These are phyloP conservation scores for Triplophysa tibetana DNA, from an alignment of 2,113 vertebrate genomes.

Conservation along the genomic window DNA sequence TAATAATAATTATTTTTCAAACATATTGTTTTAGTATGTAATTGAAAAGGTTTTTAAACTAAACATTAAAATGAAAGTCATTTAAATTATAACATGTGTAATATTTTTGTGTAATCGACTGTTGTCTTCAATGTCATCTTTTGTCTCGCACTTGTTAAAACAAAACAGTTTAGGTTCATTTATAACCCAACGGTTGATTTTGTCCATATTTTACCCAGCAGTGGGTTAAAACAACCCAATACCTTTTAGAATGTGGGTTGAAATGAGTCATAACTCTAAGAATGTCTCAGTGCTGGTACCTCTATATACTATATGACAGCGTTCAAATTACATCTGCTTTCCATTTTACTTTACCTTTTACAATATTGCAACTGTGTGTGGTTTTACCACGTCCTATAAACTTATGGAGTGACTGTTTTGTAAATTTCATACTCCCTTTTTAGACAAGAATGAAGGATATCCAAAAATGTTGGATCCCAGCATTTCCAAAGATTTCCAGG, in stretches of 20 bases:
- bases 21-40: no score
- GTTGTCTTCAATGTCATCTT: no score
- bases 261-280: not conserved
- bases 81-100: no score
- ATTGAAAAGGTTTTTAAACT: no score
- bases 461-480: not conserved
- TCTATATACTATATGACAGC: not conserved
- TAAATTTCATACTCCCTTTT: not conserved
- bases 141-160: no score
- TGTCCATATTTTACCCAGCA: no score
- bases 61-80: no score
- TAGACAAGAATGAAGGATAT: slow-evolving; percentile 12
- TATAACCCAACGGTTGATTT: no score
- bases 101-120: no score
- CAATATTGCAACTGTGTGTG: not conserved
- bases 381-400: not conserved
- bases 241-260: not conserved
- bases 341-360: not conserved
- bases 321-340: not conserved
- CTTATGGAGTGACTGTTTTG: not conserved
- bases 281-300: not conserved
- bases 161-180: no score
- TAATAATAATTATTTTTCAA: no score
- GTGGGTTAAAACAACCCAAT: no score
- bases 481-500: slow-evolving; percentile 29